Evolutionary conservation across 23 tunicate genomes (phyloP), one percentile per base, ranked within the genome.

Genomic region (Aplidium turbinatum): DNA sequence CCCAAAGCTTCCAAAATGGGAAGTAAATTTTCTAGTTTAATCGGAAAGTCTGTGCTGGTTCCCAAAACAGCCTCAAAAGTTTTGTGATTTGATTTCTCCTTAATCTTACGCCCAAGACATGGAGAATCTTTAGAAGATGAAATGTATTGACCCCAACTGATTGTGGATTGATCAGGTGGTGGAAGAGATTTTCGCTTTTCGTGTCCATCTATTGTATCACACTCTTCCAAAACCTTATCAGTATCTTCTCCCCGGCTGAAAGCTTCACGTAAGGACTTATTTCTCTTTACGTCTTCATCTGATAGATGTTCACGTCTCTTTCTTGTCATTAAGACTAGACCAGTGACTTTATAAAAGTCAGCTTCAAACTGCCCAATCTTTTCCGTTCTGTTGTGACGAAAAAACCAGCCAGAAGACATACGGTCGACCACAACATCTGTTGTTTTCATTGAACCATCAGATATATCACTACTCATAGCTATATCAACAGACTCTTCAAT

Each of bases 301-400:
- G 82, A 58, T 2, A 91, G 39, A 79, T 91, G 97, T 50, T 91
- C 97, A 9, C 97, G 58, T 20, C 97, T 51, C 64, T 91, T 91
- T 32, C 80, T 58, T 1, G 87, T 67, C 4, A 42, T 77, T n/a
- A 84, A 47, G 25, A 33, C 32, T 22, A 91, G 72, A 3, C 82
- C 82, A 0, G 67, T 63, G 20, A 91, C 24, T 1, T 70, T 53
- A 58, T 91, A 91, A 76, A 84, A 79, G 32, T 84, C 97, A n/a
- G 97, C 91, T 0, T 45, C 38, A 55, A 91, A 91, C 29, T 48
- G 35, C 21, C 97, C 97, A 4, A 91, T 52, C 29, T 73, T 68
- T 68, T 91, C 86, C 2, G 81, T 45, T 47, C 75, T 84, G 26
- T 91, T 72, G 0, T 76, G 92, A 9, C 81, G 46, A 51, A 91